Evolutionary conservation across 2,797 vertebrate genomes (phyloP), one percentile per base, ranked within the genome.

Genomic region (Smutsia gigantea): DNA sequence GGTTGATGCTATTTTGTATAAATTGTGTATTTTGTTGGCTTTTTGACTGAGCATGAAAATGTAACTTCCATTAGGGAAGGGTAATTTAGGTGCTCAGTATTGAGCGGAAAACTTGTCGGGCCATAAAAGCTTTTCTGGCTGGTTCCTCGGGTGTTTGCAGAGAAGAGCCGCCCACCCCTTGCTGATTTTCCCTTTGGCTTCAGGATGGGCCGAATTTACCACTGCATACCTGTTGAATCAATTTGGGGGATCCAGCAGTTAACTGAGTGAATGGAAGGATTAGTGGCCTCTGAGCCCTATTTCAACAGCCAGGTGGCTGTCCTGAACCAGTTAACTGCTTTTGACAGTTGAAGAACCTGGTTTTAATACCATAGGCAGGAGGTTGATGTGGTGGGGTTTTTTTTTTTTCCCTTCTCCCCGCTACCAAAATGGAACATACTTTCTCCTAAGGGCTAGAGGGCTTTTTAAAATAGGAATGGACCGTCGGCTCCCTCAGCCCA

Each of bases 11-110:
- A 95, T 98, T 98, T 97, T 97, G 93, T 97, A 97, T 97, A 92
- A 88, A 96, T 94, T 94, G 97, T 96, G 96, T 97, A 97, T 96
- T 64, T 94, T 86, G 97, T 92, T 94, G 94, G 93, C 90, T 75
- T 98, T 98, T 97, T 96, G 96, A 97, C 96, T 97, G 97, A 98
- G 95, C 85, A 61, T 89, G 98, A 97, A 95, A 98, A 97, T 94
- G 97, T 34, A 96, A 96, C 95, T 98, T 97, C 97, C 97, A 97
- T 98, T 98, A 98, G 93, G 96, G 92, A 97, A 97, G 97, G 95
- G 97, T 97, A 98, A 98, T 98, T 98, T 97, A 96, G 97, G 96
- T 95, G 93, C 95, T 97, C 96, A 74, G 94, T 97, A 97, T 97
- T 98, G 97, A 97, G 29, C 87, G 79, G 81, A 92, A 98, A 98